Percentiles rank a stretch among this genome's conserved stretches.
Conservation (phyloP, 2,888 invertebrate genomes). For the Eupithecia subumbrata region DNA sequence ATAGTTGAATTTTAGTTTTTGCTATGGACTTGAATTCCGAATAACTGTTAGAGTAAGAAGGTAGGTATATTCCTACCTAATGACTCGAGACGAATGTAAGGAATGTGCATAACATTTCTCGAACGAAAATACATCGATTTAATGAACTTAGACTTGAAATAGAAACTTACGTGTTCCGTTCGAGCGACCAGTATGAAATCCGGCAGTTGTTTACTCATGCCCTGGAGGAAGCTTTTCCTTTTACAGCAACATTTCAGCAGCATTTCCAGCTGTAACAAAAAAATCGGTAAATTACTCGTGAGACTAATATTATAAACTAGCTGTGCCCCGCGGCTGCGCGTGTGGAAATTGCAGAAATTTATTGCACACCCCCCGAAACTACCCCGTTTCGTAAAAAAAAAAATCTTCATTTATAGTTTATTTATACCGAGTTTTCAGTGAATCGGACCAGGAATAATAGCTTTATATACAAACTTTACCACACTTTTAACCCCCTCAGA, state of each 20-base stretch:
- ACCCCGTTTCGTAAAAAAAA: too few relatives aligned
- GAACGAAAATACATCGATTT: conserved; percentile 12
- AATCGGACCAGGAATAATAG: too few relatives aligned
- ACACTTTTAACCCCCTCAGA: too few relatives aligned
- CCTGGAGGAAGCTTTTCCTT: conserved; percentile 88
- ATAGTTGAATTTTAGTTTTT: background rate
- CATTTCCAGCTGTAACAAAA: conserved; percentile 78
- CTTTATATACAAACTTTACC: too few relatives aligned
- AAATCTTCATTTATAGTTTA: too few relatives aligned
- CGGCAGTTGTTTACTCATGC: conserved; percentile 87
- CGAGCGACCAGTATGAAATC: conserved; percentile 89
- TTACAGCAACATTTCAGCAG: conserved; percentile 88
- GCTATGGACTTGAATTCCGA: background rate
- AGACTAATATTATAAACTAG: too few relatives aligned
- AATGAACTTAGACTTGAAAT: conserved; percentile 13
- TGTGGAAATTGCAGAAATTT: too few relatives aligned
- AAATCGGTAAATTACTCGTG: too few relatives aligned
- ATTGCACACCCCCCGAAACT: too few relatives aligned
- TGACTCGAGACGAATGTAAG: conserved; percentile 3
- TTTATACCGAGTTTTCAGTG: too few relatives aligned
- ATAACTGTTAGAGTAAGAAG: background rate
- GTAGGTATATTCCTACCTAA: background rate
- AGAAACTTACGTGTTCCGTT: conserved; percentile 83
- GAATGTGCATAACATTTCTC: conserved; percentile 17
- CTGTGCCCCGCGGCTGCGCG: too few relatives aligned